Conservation (phyloP, 2,113 vertebrate genomes). For the Pteronura brasiliensis region DNA sequence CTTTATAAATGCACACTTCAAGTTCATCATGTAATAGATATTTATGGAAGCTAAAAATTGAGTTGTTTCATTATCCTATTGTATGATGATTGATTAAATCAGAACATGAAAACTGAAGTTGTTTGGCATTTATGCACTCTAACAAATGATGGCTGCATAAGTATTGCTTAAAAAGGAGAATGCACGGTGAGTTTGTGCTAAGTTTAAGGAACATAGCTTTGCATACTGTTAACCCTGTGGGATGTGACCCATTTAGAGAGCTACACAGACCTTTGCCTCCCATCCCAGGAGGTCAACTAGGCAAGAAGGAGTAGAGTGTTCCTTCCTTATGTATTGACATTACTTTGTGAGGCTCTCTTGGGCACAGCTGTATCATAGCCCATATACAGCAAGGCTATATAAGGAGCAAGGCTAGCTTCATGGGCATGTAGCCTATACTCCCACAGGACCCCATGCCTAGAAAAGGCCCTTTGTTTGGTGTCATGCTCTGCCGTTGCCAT, state of each 20-base stretch:
- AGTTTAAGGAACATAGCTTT: not conserved
- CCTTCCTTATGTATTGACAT: not conserved
- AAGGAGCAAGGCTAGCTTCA: not conserved
- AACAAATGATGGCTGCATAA: not conserved
- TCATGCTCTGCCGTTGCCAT: not conserved
- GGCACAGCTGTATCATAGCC: not conserved
- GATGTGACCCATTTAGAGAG: not conserved
- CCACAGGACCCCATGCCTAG: accelerated
- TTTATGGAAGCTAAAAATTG: not conserved
- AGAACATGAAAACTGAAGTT: not conserved
- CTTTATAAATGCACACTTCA: not conserved
- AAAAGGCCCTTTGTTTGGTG: not conserved
- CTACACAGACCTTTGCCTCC: no score
- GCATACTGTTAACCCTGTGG: accelerated
- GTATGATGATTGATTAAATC: not conserved
- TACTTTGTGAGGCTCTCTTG: not conserved
- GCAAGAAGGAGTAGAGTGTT: accelerated
- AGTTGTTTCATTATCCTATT: not conserved
- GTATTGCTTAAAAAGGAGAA: not conserved
- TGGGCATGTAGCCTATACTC: not conserved
- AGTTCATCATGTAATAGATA: not conserved
- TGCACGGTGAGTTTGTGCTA: not conserved
- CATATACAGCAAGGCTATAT: not conserved
- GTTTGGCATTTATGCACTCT: not conserved
- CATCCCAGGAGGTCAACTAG: not conserved